A percentile compares a stretch with the other conserved stretches of the same genome.
phyloP scores from a whole-genome alignment of 2,113 vertebrate genomes.

The Trematocara stigmaticum region DNA sequence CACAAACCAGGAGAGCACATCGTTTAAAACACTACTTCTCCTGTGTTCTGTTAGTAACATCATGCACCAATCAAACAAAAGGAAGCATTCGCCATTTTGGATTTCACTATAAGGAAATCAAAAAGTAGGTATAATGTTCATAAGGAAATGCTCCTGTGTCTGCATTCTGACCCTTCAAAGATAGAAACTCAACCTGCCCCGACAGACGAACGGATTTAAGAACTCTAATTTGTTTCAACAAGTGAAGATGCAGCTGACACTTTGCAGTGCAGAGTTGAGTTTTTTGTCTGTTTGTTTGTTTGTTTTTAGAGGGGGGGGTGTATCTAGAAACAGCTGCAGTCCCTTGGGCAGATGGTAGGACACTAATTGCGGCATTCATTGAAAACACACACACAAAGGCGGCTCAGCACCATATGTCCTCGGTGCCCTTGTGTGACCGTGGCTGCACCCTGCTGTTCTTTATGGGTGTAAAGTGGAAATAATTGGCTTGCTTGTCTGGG shows the following conservation, averaged over 20 bases:
- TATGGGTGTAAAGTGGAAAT: constrained; percentile 57
- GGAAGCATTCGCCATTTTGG: not conserved
- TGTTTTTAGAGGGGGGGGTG: not conserved
- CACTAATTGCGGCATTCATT: not conserved
- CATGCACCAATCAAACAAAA: not conserved
- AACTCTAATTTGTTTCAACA: not conserved
- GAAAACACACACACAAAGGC: not conserved
- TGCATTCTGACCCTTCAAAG: not conserved
- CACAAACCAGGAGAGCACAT: not conserved
- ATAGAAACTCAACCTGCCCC: not conserved
- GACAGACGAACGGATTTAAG: not conserved
- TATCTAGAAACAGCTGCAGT: not conserved
- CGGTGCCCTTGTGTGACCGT: constrained; percentile 47
- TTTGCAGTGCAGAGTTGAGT: not conserved
- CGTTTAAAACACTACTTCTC: not conserved
- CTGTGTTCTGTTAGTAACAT: not conserved
- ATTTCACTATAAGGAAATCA: not conserved
- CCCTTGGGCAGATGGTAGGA: not conserved
- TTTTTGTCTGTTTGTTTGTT: not conserved
- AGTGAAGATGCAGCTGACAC: not conserved
- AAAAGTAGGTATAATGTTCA: fast-evolving
- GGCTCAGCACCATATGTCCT: constrained; percentile 44
- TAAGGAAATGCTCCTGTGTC: not conserved
- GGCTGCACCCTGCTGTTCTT: constrained; percentile 40
- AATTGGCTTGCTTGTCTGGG: constrained; percentile 45